These are phyloP conservation scores for Mormyrops attenuatus DNA, from an alignment of 2,797 vertebrate species.

Conservation along the genomic window DNA sequence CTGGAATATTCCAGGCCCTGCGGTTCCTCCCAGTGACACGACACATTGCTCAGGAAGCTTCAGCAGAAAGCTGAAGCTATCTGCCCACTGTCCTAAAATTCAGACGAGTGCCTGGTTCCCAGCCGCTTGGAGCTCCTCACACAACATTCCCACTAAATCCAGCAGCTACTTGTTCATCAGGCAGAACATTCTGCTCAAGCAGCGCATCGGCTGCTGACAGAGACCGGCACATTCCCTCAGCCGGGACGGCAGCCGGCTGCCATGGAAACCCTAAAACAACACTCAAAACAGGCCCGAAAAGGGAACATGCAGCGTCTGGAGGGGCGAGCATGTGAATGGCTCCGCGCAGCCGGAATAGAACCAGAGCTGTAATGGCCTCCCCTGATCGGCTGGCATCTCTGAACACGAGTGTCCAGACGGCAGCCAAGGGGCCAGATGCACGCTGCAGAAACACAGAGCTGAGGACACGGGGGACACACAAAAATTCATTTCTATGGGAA, in stretches of 20 bases:
- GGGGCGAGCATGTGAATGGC: neutral
- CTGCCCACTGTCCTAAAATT: neutral
- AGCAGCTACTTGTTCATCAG: neutral
- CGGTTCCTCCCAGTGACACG: neutral
- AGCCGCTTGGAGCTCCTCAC: neutral
- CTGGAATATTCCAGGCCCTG: neutral
- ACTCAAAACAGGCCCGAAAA: neutral
- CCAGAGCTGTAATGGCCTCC: neutral
- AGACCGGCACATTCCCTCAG: neutral
- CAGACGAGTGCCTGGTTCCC: neutral
- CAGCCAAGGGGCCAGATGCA: neutral
- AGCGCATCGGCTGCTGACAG: neutral
- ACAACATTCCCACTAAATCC: neutral
- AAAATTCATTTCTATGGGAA: neutral
- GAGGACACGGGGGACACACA: neutral
- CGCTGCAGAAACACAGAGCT: neutral
- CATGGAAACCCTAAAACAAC: conserved; percentile 38
- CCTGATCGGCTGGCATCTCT: neutral
- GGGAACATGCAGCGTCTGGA: neutral
- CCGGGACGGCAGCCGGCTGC: conserved; percentile 27
- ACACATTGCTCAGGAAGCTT: neutral
- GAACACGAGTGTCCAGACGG: neutral
- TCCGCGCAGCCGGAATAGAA: neutral
- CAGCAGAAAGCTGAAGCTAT: no score
- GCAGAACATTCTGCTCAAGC: neutral